Base-by-base conservation (phyloP, 2,113 vertebrate genomes). In the Nanorana parkeri region DNA sequence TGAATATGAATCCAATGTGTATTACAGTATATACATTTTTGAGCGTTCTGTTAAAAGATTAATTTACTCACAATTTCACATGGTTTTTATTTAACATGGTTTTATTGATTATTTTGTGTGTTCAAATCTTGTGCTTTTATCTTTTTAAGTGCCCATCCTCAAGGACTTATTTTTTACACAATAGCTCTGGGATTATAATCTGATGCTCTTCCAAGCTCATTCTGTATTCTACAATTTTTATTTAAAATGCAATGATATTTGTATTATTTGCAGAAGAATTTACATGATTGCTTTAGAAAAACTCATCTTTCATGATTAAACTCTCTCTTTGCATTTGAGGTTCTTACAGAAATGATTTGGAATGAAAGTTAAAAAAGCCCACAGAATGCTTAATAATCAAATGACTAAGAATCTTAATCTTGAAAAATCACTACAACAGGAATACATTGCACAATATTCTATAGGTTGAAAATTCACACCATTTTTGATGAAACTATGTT, bases 191-290 rank as follows among this genome's bases (percentile, higher is more conserved):
- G n/a, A 5, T 32, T 32, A 29, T 32, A 56, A 20, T 10, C 11
- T 20, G 16, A 56, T 55, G 36, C n/a, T 51, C 23, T 69, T 2
- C 24, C 15, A 24, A 15, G n/a, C 69, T 56, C 17, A 73, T 73
- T 73, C 6, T 73, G 69, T 1, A 73, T 20, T 56, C 21, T 73
- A 26, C 20, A 41, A 41, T 29, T 56, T 58, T 73, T 32, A n/a
- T 24, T 58, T 56, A 3, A 73, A 73, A 73, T 73, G 8, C 69
- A 56, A 56, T 56, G 24, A 32, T 56, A 73, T 56, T 56, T 56
- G n/a, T 56, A 73, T 73, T 56, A 73, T 56, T 56, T 73, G 69
- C 11, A 29, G 69, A 73, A 16, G 19, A 26, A 73, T 73, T 73
- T 56, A 32, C 69, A 73, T 73, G 54, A 56, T 73, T 73, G 51